Base-by-base conservation (phyloP, 2,888 invertebrate genomes). In the Agriopis marginaria region DNA sequence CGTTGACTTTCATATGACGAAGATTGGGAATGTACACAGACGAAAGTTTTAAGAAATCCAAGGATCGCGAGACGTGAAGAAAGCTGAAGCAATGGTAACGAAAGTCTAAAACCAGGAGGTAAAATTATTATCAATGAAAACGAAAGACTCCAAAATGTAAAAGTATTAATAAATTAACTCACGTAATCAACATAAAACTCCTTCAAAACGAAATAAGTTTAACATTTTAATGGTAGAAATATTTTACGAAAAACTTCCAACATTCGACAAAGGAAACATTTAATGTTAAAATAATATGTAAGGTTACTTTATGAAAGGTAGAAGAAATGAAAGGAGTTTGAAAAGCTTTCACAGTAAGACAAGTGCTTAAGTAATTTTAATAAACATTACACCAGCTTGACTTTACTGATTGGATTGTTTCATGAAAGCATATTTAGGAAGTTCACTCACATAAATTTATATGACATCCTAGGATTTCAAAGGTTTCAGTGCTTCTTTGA, bases 221-320 rank as follows among this genome's bases (percentile, higher is more conserved):
- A 44, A 47, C 45, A 9, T 50, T 59, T 47, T 63, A 63, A 63
- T 47, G 51, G 63, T 12, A 50, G 63, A 68, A 68, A 53, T 63
- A 47, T 68, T 49, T 63, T 58, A 54, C 47, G 45, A 53, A 58
- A 17, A 63, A 63, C 17, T 61, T 68, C n/a, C 47, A 61, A 63
- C 68, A 65, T 66, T 55, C 45, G 23, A 69, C 64, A 70, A 72
- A 50, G 51, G 62, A 62, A 66, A 64, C 45, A 53, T 62, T 55
- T 59, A 69, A 70, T 56, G 50, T 11, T 53, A 54, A 32, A 63
- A 68, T 47, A 47, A 32, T 49, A 47, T 9, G 49, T n/a, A 9
- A 50, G 51, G 12, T 54, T n/a, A 49, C 58, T 63, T 56, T 49
- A 55, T 49, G 45, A 65, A 70, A 68, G 66, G 63, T 66, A 32